These are phyloP conservation scores for Prionace glauca DNA, from an alignment of 2,797 vertebrate genomes.

Conservation along the genomic window DNA sequence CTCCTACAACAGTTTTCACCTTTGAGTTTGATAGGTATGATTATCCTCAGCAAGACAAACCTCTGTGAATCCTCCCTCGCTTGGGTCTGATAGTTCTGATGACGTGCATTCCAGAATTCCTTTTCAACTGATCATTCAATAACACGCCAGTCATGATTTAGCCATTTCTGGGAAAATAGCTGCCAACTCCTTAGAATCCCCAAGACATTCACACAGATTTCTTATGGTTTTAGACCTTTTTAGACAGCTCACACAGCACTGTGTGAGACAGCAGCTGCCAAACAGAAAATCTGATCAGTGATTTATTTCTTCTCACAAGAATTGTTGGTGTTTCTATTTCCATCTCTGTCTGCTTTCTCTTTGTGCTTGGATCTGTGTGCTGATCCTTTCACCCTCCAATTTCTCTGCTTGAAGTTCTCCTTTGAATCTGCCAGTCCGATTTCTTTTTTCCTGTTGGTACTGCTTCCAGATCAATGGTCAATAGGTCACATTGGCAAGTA, in stretches of 20 bases:
- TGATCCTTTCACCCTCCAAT: neutral
- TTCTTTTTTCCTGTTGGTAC: neutral
- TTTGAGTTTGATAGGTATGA: neutral
- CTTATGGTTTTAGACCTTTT: no score
- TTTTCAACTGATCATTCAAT: neutral
- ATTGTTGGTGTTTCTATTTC: no score
- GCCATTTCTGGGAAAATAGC: neutral
- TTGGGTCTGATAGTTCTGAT: neutral
- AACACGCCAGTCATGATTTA: neutral
- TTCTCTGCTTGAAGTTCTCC: neutral
- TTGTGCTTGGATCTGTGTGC: neutral
- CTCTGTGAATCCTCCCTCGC: no score
- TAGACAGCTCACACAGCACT: no score
- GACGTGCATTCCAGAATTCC: neutral
- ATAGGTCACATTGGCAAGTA: neutral
- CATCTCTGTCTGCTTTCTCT: neutral
- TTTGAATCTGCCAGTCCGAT: neutral
- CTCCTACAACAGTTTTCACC: neutral
- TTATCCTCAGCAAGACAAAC: no score
- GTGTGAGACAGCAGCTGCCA: neutral
- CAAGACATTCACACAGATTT: no score
- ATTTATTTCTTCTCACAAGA: neutral
- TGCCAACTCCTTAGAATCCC: no score
- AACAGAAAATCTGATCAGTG: neutral
- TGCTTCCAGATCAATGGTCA: neutral